Evolutionary conservation across 1,140 invertebrate species (phyloP).

Genomic region (Galleria mellonella): DNA sequence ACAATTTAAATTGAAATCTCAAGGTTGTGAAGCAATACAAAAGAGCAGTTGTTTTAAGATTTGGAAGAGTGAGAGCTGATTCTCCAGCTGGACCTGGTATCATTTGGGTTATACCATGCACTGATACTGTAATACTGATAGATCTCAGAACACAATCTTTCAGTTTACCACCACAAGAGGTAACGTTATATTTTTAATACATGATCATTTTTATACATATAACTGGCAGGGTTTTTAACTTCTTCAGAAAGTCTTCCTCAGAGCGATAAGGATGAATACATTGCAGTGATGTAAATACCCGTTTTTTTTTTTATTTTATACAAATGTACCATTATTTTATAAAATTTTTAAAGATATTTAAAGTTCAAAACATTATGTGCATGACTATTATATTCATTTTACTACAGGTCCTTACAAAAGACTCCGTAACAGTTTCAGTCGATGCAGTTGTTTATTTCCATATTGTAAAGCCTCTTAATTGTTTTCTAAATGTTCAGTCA

Average conservation of each 20-base stretch:
- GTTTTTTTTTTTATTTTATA: too few species aligned
- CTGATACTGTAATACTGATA: conserved; percentile 84
- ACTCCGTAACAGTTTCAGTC: conserved; percentile 92
- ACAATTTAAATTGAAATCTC: too few species aligned
- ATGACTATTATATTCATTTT: too few species aligned
- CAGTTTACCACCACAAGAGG: conserved; percentile 89
- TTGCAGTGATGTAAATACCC: too few species aligned
- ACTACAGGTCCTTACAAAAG: conserved; percentile 85
- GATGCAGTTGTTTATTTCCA: conserved; percentile 94
- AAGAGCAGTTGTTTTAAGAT: conserved; percentile 84
- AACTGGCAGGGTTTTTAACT: too few species aligned
- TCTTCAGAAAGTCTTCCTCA: too few species aligned
- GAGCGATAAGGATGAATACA: too few species aligned
- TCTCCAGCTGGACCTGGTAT: conserved; percentile 85
- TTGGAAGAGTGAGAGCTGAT: conserved; percentile 80
- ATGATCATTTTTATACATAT: too few species aligned
- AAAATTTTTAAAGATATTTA: too few species aligned
- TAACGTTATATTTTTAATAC: too few species aligned
- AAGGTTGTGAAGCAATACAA: conserved; percentile 88
- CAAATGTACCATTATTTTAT: too few species aligned
- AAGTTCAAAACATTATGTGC: too few species aligned
- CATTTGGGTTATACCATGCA: conserved; percentile 87
- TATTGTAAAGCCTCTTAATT: conserved; percentile 85
- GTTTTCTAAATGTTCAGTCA: conserved; percentile 84
- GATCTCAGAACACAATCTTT: conserved; percentile 87